Evolutionary conservation across 2,113 vertebrate species (phyloP), one percentile per base, ranked within the genome.

Genomic region (Crypturellus undulatus): DNA sequence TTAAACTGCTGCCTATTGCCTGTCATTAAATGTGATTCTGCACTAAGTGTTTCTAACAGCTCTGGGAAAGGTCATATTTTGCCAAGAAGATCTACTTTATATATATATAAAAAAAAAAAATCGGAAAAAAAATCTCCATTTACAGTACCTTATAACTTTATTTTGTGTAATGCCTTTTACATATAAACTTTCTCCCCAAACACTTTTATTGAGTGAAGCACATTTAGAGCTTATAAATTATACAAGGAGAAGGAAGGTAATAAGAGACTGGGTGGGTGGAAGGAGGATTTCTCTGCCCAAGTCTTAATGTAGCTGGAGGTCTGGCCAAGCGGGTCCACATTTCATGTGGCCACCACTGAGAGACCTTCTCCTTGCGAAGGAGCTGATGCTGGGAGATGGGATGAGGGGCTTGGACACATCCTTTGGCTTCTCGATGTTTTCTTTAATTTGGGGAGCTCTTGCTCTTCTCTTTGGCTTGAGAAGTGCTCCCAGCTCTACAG

Each of bases 21-120:
- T n/a, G 25, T 80, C 90, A 40, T 95, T 96, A 95, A 94, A 89
- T 68, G 76, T 93, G 79, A 92, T 96, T 95, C 95, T 34, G 58
- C 6, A 5, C 68, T 83, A 92, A 96, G 73, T 84, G 87, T 87
- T 76, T 58, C 75, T 94, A 95, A 83, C 26, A 75, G 65, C 68
- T 94, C 43, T 14, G 67, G 76, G 43, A 94, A 79, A 69, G 77
- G 76, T 45, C 26, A 3, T 65, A 15, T 67, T 90, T 90, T 83
- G 58, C 64, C 3, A 20, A 81, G 54, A 84, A 96, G 68, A 97
- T 93, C 3, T 56, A 68, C 67, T 94, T 95, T 2, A 38, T 38
- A 38, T 38, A 38, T 38, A 86, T 25, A 38, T 71, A 40, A 42
- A 42, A 21, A 47, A 22, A 86, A 34, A 40, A 83, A 40, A n/a